Evolutionary conservation across 2,888 invertebrate species (phyloP), one percentile per base, ranked within the genome.

Genomic region (Hesperia comma): DNA sequence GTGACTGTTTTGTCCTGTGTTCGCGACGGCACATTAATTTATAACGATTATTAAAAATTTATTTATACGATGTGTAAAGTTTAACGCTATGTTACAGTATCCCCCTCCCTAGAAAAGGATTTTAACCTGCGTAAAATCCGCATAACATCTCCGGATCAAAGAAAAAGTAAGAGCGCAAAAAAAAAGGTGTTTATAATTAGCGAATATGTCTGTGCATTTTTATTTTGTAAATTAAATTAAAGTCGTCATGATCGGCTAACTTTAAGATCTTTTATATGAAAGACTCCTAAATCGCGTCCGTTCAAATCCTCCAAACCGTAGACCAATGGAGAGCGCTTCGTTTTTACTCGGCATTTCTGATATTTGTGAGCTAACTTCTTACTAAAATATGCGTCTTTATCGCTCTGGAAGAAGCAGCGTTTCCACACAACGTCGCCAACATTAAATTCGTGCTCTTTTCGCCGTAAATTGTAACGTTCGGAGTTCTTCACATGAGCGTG

Each of bases 331-430:
- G 75, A 74, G 14, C 46, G 61, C 46, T 74, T 74, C 2, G 12
- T n/a, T 14, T 40, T 40, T 17, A 74, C 51, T 1, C 46, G 37
- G 54, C 67, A 70, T 62, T 74, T 74, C 4, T 71, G 49, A 63
- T 54, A 73, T 49, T 75, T 74, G n/a, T 73, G 74, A 0, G 74
- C 74, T 17, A 74, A 26, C 61, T 75, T 75, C 53, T 73, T 75
- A 10, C 32, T 49, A 41, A 76, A 76, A 8, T 53, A 14, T 6
- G 61, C 66, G 40, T 72, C 71, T 57, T 75, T 74, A 21, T 76
- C 71, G 32, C 75, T 74, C 33, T 46, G 67, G 15, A 61, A 66
- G 46, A 61, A 76, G 14, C 70, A 46, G 0, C 72, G 40, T 66
- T 73, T 69, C 69, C 61, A 69, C 0, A 75, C 72, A 0, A 63